phyloP scores from a whole-genome alignment of 1,140 invertebrate species.

The Drosophila varians region DNA sequence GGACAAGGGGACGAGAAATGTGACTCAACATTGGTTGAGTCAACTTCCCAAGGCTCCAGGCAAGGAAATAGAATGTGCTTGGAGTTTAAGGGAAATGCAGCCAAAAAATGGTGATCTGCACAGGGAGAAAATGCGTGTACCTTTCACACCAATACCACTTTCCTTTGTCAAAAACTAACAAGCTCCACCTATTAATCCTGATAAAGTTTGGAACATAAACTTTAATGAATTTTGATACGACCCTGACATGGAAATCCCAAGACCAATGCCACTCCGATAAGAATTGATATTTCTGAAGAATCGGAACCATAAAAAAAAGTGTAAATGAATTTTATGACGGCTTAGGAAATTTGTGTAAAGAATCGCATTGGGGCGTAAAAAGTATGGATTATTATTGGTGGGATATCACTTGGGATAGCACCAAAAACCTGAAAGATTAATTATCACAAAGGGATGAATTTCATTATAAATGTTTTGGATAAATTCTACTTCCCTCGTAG shows the following conservation, averaged over 20 bases:
- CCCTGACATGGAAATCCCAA: conserved; percentile 4
- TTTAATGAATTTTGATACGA: neutral
- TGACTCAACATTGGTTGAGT: conserved; percentile 51
- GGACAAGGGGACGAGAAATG: conserved; percentile 40
- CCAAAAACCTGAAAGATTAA: neutral
- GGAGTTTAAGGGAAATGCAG: conserved; percentile 25
- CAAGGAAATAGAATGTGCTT: neutral
- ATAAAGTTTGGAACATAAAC: neutral
- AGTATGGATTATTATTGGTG: neutral
- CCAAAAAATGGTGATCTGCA: conserved; percentile 26
- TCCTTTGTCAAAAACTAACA: too few species aligned
- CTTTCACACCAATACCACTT: too few species aligned
- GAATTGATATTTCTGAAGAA: neutral
- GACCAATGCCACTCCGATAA: conserved; percentile 11
- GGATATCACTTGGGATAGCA: neutral
- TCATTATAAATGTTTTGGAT: neutral
- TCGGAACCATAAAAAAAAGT: neutral
- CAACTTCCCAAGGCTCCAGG: conserved; percentile 8
- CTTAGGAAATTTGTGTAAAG: neutral
- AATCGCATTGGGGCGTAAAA: neutral
- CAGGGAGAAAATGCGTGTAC: conserved; percentile 11
- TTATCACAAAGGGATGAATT: neutral
- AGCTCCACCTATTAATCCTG: neutral
- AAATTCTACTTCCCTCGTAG: too few species aligned
- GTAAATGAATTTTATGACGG: neutral